Evolutionary conservation across 2,113 vertebrate genomes (phyloP).

Genomic region (Halichoeres trimaculatus): DNA sequence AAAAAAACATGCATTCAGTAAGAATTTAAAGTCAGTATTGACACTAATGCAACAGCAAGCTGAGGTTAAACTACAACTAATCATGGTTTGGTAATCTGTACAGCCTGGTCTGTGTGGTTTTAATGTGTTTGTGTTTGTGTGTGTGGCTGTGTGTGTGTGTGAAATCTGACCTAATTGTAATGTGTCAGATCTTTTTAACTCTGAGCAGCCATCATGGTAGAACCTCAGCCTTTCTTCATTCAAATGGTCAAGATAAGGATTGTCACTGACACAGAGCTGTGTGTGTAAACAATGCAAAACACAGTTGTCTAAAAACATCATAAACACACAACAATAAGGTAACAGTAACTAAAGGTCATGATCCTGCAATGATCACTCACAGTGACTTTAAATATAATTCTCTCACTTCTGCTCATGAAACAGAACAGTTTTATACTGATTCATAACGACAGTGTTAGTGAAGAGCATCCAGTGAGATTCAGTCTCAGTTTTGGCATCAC

Average conservation of each 20-base stretch:
- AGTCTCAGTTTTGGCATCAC: slow-evolving; percentile 12
- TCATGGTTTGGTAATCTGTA: not conserved
- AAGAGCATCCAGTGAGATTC: slow-evolving; percentile 24
- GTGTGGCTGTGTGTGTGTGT: slow-evolving; percentile 5
- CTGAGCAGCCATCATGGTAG: too few relatives aligned
- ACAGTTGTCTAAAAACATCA: slow-evolving; percentile 13
- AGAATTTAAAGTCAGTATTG: not conserved
- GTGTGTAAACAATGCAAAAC: not conserved
- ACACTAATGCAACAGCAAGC: not conserved
- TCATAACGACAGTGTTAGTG: not conserved
- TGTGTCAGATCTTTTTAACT: too few relatives aligned
- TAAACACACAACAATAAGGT: slow-evolving; percentile 4
- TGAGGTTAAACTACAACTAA: not conserved
- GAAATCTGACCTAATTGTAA: too few relatives aligned
- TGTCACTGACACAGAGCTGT: not conserved
- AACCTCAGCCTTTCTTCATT: not conserved
- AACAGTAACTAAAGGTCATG: slow-evolving; percentile 14
- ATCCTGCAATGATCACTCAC: not conserved
- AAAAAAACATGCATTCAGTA: not conserved
- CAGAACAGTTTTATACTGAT: slow-evolving; percentile 4
- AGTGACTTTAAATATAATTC: not conserved
- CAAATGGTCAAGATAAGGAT: slow-evolving; percentile 8
- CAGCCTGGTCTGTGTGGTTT: not conserved
- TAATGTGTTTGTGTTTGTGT: not conserved
- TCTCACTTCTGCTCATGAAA: slow-evolving; percentile 30